Percentiles rank a stretch among this genome's conserved stretches.
These are phyloP conservation scores for Oenanthe melanoleuca DNA, from an alignment of 2,113 vertebrate species.

Conservation along the genomic window DNA sequence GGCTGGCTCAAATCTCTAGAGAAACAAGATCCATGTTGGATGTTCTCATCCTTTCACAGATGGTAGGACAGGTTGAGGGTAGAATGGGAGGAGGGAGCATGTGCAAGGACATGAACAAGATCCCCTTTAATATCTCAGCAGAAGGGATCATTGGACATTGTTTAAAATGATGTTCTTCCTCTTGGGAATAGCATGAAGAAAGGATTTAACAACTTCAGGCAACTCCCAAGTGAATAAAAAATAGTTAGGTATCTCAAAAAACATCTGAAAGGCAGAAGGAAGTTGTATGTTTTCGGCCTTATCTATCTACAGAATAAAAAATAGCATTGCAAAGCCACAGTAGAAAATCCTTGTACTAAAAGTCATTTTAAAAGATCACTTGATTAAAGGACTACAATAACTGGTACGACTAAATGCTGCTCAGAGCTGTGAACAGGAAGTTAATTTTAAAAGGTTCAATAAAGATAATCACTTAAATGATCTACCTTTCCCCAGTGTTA, in stretches of 20 bases:
- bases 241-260: background rate
- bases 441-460: background rate
- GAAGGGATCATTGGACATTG: background rate
- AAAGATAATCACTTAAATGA: slow-evolving; percentile 3
- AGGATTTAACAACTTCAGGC: background rate
- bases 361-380: background rate
- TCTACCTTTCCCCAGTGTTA: background rate
- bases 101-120: background rate
- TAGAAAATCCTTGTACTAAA: background rate
- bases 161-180: background rate
- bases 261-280: background rate
- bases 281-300: background rate
- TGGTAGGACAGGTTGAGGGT: background rate
- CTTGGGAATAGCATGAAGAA: background rate
- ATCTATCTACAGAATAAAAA: background rate
- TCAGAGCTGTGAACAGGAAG: background rate
- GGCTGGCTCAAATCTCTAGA: background rate
- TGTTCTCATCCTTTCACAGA: background rate
- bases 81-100: background rate
- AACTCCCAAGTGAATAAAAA: background rate
- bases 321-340: background rate
- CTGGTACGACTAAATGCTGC: background rate
- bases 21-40: background rate
- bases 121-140: background rate
- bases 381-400: background rate